Conservation (phyloP, 1,140 invertebrate genomes). For the Caenorhabditis elegans region DNA sequence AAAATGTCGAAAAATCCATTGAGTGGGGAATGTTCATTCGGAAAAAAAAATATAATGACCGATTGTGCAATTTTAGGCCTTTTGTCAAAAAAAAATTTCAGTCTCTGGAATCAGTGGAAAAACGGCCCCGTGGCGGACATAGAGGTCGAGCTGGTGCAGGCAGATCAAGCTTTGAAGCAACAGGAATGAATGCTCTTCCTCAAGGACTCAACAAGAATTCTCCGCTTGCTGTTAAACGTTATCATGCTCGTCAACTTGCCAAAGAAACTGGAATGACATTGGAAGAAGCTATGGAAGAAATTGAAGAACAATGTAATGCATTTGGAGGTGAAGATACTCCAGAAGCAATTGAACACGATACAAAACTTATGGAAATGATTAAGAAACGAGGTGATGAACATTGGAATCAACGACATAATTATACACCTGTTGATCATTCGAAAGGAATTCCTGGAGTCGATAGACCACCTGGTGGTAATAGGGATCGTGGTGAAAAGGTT, state of each 20-base stretch:
- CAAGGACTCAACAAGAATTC: slow-evolving; percentile 7
- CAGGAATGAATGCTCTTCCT: not conserved
- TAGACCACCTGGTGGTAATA: not conserved
- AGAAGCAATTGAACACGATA: not conserved
- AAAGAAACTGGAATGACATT: not conserved
- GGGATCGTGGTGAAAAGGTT: too few species aligned
- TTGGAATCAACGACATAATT: slow-evolving; percentile 1
- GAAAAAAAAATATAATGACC: too few species aligned
- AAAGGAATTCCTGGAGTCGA: slow-evolving; percentile 6
- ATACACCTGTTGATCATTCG: not conserved
- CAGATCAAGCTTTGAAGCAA: not conserved
- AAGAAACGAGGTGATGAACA: not conserved
- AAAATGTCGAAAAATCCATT: too few species aligned
- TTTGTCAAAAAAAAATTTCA: too few species aligned
- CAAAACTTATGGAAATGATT: not conserved
- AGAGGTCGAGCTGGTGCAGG: too few species aligned
- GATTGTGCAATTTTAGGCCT: too few species aligned
- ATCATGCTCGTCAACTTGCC: not conserved
- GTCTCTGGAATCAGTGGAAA: too few species aligned
- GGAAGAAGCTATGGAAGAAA: not conserved
- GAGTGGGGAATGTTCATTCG: too few species aligned
- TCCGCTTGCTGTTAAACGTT: not conserved
- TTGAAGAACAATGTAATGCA: not conserved
- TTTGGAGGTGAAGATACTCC: not conserved
- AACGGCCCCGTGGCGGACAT: too few species aligned